These are phyloP conservation scores for Phoxinus dragarum DNA, from an alignment of 2,797 vertebrate species.

Conservation along the genomic window DNA sequence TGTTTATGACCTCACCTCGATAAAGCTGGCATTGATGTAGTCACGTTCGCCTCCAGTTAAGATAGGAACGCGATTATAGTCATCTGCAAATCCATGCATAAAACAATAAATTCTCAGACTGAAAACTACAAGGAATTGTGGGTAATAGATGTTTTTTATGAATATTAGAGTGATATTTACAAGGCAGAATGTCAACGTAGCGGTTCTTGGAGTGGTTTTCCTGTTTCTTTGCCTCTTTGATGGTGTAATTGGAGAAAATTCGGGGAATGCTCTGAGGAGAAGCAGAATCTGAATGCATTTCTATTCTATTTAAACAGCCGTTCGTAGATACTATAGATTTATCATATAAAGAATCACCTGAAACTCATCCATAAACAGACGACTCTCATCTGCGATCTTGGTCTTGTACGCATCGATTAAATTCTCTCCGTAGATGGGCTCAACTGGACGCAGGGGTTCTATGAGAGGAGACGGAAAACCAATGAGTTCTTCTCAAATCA, in stretches of 20 bases:
- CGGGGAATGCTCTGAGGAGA: conserved; percentile 90
- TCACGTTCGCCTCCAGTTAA: conserved; percentile 83
- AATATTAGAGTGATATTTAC: conserved; percentile 76
- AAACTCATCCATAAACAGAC: conserved; percentile 95
- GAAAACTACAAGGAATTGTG: not conserved
- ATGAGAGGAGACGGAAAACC: not conserved
- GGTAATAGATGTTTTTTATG: not conserved
- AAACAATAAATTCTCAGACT: not conserved
- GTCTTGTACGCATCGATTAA: conserved; percentile 88
- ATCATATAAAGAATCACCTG: conserved; percentile 79
- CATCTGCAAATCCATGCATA: conserved; percentile 78
- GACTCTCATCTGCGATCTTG: conserved; percentile 92
- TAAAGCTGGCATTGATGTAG: conserved; percentile 97
- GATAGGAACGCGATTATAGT: conserved; percentile 91
- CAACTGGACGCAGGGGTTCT: conserved; percentile 83
- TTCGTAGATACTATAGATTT: not conserved
- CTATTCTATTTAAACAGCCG: not conserved
- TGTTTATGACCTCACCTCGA: conserved; percentile 75
- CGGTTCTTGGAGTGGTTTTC: conserved; percentile 91
- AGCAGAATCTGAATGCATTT: not conserved
- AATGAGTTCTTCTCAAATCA: not conserved
- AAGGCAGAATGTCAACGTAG: conserved; percentile 96
- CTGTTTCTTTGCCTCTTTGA: conserved; percentile 90
- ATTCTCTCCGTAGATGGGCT: conserved; percentile 86
- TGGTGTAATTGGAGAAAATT: conserved; percentile 85